These are phyloP conservation scores for Melozone crissalis DNA, from an alignment of 2,113 vertebrate genomes.

Conservation along the genomic window DNA sequence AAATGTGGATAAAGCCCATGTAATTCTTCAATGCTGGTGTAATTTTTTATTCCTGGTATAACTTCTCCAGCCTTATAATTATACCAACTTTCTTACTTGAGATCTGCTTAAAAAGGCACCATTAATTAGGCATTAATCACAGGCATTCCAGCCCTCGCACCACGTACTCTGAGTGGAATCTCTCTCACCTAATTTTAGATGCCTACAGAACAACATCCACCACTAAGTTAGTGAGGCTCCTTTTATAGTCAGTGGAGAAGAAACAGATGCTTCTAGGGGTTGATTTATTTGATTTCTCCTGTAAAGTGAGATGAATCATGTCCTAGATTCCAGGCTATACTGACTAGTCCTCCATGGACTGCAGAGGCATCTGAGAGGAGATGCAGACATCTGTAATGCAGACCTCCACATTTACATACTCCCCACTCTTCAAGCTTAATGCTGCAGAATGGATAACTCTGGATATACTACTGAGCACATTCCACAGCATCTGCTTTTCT, in stretches of 20 bases:
- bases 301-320: slow-evolving; percentile 31
- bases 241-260: slow-evolving; percentile 62
- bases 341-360: background rate
- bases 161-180: slow-evolving; percentile 22
- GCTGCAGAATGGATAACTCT: background rate
- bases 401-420: background rate
- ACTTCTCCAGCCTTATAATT: background rate
- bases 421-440: background rate
- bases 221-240: slow-evolving; percentile 10
- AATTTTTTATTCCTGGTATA: background rate
- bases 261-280: background rate
- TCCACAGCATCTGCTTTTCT: background rate
- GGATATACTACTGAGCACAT: background rate
- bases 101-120: background rate
- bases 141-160: background rate
- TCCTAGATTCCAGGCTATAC: background rate
- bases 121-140: slow-evolving; percentile 42
- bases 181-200: slow-evolving; percentile 63
- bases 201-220: slow-evolving; percentile 50
- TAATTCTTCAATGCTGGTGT: background rate
- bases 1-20: background rate
- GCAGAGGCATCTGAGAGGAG: background rate
- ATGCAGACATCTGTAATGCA: background rate
- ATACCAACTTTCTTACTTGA: background rate
- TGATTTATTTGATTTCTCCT: slow-evolving; percentile 42